Percentiles rank a stretch among this genome's conserved stretches.
phyloP scores from a whole-genome alignment of 2,888 invertebrate genomes.

The Hirudinaria manillensis region DNA sequence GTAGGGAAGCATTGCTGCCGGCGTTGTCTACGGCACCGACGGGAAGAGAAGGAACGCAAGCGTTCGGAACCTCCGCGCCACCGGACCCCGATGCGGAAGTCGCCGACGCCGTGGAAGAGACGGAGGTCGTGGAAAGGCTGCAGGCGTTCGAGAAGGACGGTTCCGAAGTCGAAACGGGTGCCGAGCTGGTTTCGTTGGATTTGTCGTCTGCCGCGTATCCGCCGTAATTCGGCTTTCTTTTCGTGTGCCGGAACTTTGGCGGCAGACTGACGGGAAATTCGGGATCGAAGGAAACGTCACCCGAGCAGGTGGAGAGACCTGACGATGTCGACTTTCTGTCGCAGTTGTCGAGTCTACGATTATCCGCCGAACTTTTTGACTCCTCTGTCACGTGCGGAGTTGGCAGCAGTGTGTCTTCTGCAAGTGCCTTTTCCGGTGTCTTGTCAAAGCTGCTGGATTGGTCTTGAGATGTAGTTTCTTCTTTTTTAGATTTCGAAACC shows the following conservation, averaged over 20 bases:
- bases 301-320: constrained; percentile 31
- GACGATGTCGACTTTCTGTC: constrained; percentile 31
- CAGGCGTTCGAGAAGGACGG: background rate
- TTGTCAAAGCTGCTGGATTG: background rate
- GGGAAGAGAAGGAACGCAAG: no score
- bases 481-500: background rate
- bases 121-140: background rate
- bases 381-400: background rate
- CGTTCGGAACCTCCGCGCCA: no score
- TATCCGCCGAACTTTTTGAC: constrained; percentile 2
- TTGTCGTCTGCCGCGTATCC: background rate
- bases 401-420: background rate
- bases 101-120: background rate
- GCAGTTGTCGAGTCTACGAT: background rate
- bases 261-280: constrained; percentile 20
- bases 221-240: constrained; percentile 19
- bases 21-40: no score
- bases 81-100: no score
- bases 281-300: constrained; percentile 29
- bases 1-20: no score
- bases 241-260: constrained; percentile 31
- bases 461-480: background rate
- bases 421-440: background rate
- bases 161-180: background rate
- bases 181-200: background rate